phyloP scores from a whole-genome alignment of 1,140 invertebrate species.

The Mycetomoellerius zeteki region DNA sequence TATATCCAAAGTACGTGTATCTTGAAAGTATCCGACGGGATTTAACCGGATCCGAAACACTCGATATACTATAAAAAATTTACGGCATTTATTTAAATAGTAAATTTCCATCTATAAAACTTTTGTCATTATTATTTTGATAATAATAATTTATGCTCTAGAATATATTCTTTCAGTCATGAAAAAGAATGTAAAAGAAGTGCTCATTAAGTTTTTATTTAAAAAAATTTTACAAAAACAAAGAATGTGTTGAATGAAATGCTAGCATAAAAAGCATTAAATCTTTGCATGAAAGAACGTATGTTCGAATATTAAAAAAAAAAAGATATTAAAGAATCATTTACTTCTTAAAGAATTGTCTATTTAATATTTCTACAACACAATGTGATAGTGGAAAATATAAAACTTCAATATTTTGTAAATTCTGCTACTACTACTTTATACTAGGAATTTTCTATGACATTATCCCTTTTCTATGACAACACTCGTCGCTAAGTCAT shows the following conservation, averaged over 20 bases:
- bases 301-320: background rate
- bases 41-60: background rate
- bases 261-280: background rate
- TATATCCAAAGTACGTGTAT: background rate
- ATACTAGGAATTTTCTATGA: background rate
- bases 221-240: background rate
- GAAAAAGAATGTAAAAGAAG: background rate
- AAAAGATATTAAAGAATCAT: slow-evolving; percentile 7
- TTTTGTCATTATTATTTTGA: background rate
- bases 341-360: background rate
- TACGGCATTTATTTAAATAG: background rate
- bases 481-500: slow-evolving; percentile 37
- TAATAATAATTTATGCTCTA: background rate
- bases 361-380: background rate
- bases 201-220: background rate
- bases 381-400: background rate
- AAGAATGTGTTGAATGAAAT: background rate
- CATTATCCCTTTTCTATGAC: slow-evolving; percentile 16
- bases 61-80: background rate
- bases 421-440: background rate
- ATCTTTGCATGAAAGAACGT: background rate
- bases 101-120: background rate
- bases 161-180: background rate
- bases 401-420: slow-evolving; percentile 3
- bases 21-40: slow-evolving; percentile 9